Evolutionary conservation across 2,888 invertebrate species (phyloP), one percentile per base, ranked within the genome.

Genomic region (Sturmia bella): DNA sequence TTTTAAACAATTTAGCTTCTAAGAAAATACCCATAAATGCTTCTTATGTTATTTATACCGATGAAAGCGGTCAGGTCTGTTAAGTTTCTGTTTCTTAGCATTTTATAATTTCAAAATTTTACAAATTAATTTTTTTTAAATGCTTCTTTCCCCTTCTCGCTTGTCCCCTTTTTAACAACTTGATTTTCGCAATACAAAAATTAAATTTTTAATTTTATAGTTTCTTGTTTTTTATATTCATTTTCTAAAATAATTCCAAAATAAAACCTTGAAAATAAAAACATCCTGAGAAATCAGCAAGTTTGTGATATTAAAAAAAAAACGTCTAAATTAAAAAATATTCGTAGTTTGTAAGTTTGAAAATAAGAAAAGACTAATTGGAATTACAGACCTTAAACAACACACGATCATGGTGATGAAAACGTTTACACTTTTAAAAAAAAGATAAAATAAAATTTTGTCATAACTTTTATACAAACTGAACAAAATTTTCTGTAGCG

Each of bases 21-120:
- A 88, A 87, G 92, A 93, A 95, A 93, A 94, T 95, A 93, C 95
- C 96, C 91, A 93, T 94, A 92, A 97, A 97, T 93, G 96, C 96
- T 94, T 95, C 95, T 92, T 96, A 95, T 94, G 96, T 97, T 93
- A 95, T 95, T 94, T 97, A 97, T 95, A 97, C 97, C 93, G 97
- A 97, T 94, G 95, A 96, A 92, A 95, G 96, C 94, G 97, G 96
- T 95, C 97, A 97, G 97, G 97, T 97, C 96, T 83, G 82, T 84
- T 63, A 61, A 64, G 45, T 68, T 57, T n/a, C 43, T 5, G 15
- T 39, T 48, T 9, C 9, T 56, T 68, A 43, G 48, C 6, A 48
- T 52, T 64, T 41, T 54, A 17, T 41, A 41, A 39, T 41, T 39
- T 52, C 3, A 41, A 24, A 12, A n/a, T 66, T 72, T 32, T 37